phyloP scores from a whole-genome alignment of 2,113 vertebrate genomes.

The Neopipo cinnamomea region DNA sequence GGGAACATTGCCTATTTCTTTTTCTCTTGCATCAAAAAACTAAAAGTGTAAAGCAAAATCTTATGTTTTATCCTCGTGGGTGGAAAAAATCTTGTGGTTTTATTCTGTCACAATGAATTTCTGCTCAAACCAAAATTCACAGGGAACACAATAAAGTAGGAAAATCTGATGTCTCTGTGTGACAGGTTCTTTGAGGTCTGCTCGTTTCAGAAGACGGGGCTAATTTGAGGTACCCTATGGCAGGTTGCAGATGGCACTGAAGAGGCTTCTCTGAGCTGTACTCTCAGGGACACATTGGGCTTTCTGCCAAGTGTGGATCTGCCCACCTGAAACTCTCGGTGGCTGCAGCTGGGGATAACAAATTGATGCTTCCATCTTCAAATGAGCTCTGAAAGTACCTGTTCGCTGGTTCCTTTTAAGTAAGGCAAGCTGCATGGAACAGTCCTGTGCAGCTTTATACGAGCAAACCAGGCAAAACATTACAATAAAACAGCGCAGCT shows the following conservation, averaged over 20 bases:
- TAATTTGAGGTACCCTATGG: not conserved
- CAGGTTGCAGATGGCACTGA: not conserved
- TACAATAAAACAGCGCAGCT: not conserved
- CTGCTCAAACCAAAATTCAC: not conserved
- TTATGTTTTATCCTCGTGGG: not conserved
- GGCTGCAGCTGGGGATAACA: not conserved
- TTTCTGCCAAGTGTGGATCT: not conserved
- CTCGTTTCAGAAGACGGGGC: not conserved
- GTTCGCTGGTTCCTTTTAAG: not conserved
- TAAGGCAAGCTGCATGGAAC: not conserved
- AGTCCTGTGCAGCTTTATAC: not conserved
- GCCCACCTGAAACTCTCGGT: not conserved
- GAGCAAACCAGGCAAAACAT: not conserved
- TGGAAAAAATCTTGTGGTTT: not conserved
- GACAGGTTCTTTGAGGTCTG: not conserved
- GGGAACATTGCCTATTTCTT: not conserved
- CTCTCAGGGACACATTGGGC: not conserved
- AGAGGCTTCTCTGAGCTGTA: accelerated
- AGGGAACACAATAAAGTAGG: not conserved
- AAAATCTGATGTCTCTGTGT: not conserved
- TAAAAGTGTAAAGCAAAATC: not conserved
- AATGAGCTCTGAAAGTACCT: not conserved
- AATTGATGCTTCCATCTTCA: not conserved
- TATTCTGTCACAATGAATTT: not conserved
- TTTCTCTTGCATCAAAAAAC: not conserved